Evolutionary conservation across 2,888 invertebrate genomes (phyloP).

Genomic region (Agrochola lota): DNA sequence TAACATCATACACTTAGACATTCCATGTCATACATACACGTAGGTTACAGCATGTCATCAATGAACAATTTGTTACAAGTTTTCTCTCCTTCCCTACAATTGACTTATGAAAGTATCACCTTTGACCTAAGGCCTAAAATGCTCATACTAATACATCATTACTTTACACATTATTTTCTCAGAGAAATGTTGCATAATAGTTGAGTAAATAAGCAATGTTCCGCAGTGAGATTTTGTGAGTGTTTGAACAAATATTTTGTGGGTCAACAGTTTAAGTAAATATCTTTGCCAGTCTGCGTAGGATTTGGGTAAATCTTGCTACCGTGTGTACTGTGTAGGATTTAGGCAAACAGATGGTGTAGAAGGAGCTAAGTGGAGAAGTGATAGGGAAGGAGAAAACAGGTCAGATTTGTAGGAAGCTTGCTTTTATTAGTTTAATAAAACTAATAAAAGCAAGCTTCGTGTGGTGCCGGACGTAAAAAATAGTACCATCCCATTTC

Average conservation of each 20-base stretch:
- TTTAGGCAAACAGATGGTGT: constrained; percentile 28
- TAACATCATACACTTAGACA: constrained; percentile 2
- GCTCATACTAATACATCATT: constrained; percentile 11
- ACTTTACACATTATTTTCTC: constrained; percentile 37
- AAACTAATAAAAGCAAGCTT: too few relatives aligned
- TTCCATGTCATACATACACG: constrained; percentile 4
- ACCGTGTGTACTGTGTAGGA: background rate
- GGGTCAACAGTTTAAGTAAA: constrained; percentile 51
- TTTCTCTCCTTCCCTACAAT: constrained; percentile 37
- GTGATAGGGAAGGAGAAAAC: background rate
- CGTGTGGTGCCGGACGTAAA: too few relatives aligned
- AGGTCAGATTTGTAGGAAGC: background rate
- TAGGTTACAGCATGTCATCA: constrained; percentile 25
- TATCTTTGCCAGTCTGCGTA: constrained; percentile 20
- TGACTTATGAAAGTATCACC: constrained; percentile 46
- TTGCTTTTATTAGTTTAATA: background rate
- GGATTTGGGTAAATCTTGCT: too few relatives aligned
- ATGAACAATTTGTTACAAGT: constrained; percentile 41
- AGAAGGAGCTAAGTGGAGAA: constrained; percentile 8
- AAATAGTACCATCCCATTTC: too few relatives aligned
- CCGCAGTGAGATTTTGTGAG: constrained; percentile 27
- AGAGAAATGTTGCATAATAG: constrained; percentile 35
- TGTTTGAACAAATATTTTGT: constrained; percentile 45
- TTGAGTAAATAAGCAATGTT: constrained; percentile 41
- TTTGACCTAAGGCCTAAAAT: constrained; percentile 37